A percentile compares a stretch with the other conserved stretches of the same genome.
These are phyloP conservation scores for Karalla daura DNA, from an alignment of 2,797 vertebrate genomes.

Conservation along the genomic window DNA sequence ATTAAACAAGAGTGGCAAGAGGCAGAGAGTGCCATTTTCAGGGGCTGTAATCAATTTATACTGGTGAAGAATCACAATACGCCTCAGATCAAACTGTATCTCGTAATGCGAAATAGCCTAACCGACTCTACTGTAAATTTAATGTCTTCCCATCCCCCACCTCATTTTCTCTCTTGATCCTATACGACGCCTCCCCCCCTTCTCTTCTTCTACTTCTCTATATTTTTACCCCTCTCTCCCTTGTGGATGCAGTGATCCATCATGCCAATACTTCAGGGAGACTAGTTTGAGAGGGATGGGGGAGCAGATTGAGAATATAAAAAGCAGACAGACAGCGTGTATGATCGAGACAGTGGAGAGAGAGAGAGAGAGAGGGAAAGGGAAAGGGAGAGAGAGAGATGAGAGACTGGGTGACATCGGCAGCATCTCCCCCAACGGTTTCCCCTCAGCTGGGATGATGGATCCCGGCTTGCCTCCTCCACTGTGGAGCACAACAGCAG, in stretches of 20 bases:
- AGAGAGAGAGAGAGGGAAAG: constrained; percentile 39
- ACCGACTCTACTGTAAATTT: constrained; percentile 31
- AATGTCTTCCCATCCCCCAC: constrained; percentile 57
- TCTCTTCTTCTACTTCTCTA: constrained; percentile 5
- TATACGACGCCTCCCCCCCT: constrained; percentile 2
- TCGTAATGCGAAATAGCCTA: constrained; percentile 10
- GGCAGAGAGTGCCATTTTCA: neutral
- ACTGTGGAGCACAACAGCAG: constrained; percentile 41
- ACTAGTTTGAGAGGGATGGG: constrained; percentile 10
- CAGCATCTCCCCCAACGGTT: constrained; percentile 1
- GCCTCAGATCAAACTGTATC: constrained; percentile 6
- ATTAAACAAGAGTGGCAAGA: constrained; percentile 12
- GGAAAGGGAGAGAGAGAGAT: constrained; percentile 35
- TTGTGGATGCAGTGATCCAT: constrained; percentile 54
- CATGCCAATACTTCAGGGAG: constrained; percentile 38
- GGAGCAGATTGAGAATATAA: constrained; percentile 19
- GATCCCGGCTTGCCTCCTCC: constrained; percentile 46
- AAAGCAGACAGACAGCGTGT: constrained; percentile 31
- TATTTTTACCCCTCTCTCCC: constrained; percentile 8
- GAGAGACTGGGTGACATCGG: constrained; percentile 38
- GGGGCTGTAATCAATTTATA: neutral
- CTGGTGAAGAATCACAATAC: neutral
- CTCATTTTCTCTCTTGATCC: constrained; percentile 38
- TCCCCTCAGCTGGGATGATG: constrained; percentile 34
- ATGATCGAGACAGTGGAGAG: constrained; percentile 17